These are phyloP conservation scores for Orchestia grillus DNA, from an alignment of 1,140 invertebrate genomes.

Conservation along the genomic window DNA sequence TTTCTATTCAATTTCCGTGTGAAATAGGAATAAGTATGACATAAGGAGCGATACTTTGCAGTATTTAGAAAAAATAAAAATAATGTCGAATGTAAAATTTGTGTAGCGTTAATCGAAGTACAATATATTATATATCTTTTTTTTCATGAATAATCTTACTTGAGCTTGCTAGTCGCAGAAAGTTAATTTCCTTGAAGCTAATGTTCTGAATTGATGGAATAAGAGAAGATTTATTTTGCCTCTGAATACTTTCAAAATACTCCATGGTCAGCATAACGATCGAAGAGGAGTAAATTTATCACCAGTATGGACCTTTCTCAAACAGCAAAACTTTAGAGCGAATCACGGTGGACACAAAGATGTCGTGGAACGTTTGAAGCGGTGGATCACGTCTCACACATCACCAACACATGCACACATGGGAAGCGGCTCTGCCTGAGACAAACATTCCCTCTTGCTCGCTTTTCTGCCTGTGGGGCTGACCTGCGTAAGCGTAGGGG, in stretches of 20 bases:
- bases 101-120: neutral
- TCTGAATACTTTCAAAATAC: too few relatives aligned
- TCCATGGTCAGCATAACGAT: too few relatives aligned
- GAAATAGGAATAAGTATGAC: neutral
- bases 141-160: too few relatives aligned
- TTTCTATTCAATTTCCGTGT: neutral
- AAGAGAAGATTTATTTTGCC: too few relatives aligned
- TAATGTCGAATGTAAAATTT: neutral
- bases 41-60: neutral
- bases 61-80: neutral
- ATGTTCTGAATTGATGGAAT: too few relatives aligned
- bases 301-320: too few relatives aligned
- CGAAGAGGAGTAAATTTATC: too few relatives aligned
- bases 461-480: neutral
- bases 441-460: neutral
- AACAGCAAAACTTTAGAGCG: too few relatives aligned
- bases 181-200: too few relatives aligned
- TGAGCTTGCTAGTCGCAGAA: too few relatives aligned
- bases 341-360: too few relatives aligned
- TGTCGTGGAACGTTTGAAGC: neutral
- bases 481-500: slow-evolving; percentile 72
- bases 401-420: neutral
- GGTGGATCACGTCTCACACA: neutral
- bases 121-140: too few relatives aligned
- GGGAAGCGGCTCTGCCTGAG: neutral